Base-by-base conservation (phyloP, 2,888 invertebrate genomes). In the Melanargia galathea region DNA sequence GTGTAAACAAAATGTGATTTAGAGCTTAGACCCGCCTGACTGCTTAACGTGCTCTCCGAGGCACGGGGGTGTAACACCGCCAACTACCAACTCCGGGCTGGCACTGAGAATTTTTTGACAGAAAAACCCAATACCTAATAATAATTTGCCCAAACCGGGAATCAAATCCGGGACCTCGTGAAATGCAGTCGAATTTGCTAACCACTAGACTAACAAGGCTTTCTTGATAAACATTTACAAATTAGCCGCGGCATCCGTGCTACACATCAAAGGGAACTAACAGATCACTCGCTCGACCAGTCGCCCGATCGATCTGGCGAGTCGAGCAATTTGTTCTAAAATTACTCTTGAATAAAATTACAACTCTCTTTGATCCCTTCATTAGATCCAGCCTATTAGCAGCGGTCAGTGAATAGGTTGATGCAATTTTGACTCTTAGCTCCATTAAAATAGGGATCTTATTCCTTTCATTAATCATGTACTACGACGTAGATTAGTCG, bases 301-400 rank as follows among this genome's bases (percentile, higher is more conserved):
- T 77, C 71, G 62, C 49, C 16, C 67, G 71, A 70, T 57, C 56
- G 51, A 51, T 67, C 66, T 55, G 33, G 22, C 40, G 61, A 62
- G 62, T 61, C 71, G 75, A 65, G 64, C 60, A 78, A 75, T 78
- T 78, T 75, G 78, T 78, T 76, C 73, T 72, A 74, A 74, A 78
- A 75, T 78, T 71, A 73, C 71, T 69, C 65, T 33, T 60, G 70
- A 70, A 71, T 74, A 72, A 75, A 76, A 75, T 76, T 74, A 70
- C 74, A 72, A 66, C 71, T 66, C 72, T 26, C 72, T 73, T 73
- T 72, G 72, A 72, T 70, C 73, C 69, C 62, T 66, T 73, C 70
- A 72, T 72, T 73, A 71, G 71, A 66, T 67, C 62, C 68, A 70
- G 65, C 69, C 70, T 73, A 71, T 73, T 70, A 72, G 61, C 68